These are phyloP conservation scores for Pristis pectinata DNA, from an alignment of 2,797 vertebrate species.

Conservation along the genomic window DNA sequence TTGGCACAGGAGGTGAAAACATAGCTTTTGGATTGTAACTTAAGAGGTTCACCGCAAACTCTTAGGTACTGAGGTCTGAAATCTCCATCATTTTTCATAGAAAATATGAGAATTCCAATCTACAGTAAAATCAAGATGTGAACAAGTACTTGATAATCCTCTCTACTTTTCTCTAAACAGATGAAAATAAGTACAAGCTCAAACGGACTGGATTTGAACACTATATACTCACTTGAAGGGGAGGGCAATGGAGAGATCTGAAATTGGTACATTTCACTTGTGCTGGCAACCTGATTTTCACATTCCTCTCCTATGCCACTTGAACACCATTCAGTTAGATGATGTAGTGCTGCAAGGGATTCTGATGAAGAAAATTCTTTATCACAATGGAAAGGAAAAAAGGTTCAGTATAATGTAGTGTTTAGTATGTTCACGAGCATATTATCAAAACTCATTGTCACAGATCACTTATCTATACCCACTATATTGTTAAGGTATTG, in stretches of 20 bases:
- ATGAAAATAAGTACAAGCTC: constrained; percentile 38
- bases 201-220: constrained; percentile 41
- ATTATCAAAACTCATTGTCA: too few relatives aligned
- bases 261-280: constrained; percentile 57
- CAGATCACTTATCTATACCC: background rate
- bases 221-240: constrained; percentile 55
- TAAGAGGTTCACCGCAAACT: background rate
- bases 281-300: constrained; percentile 52
- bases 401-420: background rate
- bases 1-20: background rate
- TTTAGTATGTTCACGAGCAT: background rate
- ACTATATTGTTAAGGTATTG: background rate
- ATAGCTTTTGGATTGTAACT: background rate
- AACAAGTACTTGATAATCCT: constrained; percentile 36
- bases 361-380: constrained; percentile 48
- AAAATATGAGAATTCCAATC: background rate
- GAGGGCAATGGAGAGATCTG: constrained; percentile 77
- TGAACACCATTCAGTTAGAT: constrained; percentile 54
- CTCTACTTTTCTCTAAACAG: constrained; percentile 36
- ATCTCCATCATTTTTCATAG: too few relatives aligned
- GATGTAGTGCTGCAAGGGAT: constrained; percentile 47
- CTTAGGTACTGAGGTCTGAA: background rate
- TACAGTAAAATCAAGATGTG: background rate
- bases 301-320: constrained; percentile 52
- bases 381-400: constrained; percentile 39